Evolutionary conservation across 64 coral and sea anemone genomes (phyloP), one percentile per base, ranked within the genome.

Genomic region (Stichodactyla mertensii): DNA sequence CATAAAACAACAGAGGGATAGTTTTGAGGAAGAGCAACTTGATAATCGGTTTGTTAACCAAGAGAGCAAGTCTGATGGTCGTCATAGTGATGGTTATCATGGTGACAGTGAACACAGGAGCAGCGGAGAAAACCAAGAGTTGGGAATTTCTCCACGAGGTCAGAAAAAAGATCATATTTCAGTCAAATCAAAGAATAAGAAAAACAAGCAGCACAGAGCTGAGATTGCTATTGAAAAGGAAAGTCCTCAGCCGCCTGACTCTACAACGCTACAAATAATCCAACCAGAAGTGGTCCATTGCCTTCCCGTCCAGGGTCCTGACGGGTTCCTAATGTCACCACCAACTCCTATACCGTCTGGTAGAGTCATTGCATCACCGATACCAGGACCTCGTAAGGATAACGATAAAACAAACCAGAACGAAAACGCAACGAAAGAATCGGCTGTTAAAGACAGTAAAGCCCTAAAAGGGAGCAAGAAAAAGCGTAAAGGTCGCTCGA

Each of bases 261-360:
- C 27, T 26, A 90, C 45, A 51, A 91, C 64, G 54, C 88, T 96
- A 12, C 92, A 96, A 71, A 92, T 96, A 81, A 88, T 96, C 81
- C 91, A 96, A 87, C 94, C 94, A 70, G 91, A 96, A 57, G 91
- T 96, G 36, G 83, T 74, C 45, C 77, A 92, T 22, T 84, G 61
- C 16, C 19, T 92, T 10, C 61, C 93, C 61, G 51, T 89, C 82
- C 64, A 82, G 85, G 87, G 87, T 51, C 89, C 87, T 59, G 55
- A 83, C 69, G 89, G 83, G 22, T 55, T 53, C 11, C 20, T 58
- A 18, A 79, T 90, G 20, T 82, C 94, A 12, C 91, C 94, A 14
- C 88, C 91, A 4, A 96, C 91, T 8, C 91, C 94, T 5, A 90
- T 93, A 55, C 88, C 94, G 0, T 90, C 85, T 60, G 94, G 94